Base-by-base conservation (phyloP, 2,113 vertebrate species). In the Catharus minimus region DNA sequence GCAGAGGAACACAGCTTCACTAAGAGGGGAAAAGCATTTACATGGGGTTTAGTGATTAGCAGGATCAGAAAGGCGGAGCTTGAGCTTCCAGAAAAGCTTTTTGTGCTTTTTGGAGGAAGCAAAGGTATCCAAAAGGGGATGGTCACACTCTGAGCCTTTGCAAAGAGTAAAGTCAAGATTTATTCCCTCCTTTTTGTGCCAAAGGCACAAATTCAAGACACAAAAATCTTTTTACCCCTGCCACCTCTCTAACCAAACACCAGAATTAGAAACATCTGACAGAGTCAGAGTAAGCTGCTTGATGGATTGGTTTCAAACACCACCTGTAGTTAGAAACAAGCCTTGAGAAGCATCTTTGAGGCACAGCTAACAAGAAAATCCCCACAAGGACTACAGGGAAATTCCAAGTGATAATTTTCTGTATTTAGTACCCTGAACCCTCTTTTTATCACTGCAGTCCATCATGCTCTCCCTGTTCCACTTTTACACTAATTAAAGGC, bases 401-500 rank as follows among this genome's bases (percentile, higher is more conserved):
- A 60, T 13, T 52, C 36, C 72, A 83, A 56, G 36, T 30, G 15
- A 39, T 53, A 32, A 28, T 62, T 84, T 90, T 65, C 66, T 72
- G 17, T 10, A 13, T 61, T 83, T 86, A 65, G 2, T 52, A 72
- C 5, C 3, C 13, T 1, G 0, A 41, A 22, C 8, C 4, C 16
- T 67, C 20, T n/a, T 64, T 49, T 72, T 32, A 50, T 33, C 26
- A 7, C 15, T 66, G 26, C 26, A 75, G 38, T 68, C 43, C 38
- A 62, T 20, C 50, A 50, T 50, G 15, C 39, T 13, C 20, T 78
- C 18, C 32, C 23, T 84, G 21, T 41, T 75, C 46, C 27, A 53
- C 84, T 80, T 93, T 78, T 78, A 61, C 19, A 18, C 36, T 84
- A 88, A 93, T 86, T 95, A 92, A 83, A 84, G 15, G 19, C 57